Conservation (phyloP, 2,797 vertebrate genomes). For the Serranus cabrilla region DNA sequence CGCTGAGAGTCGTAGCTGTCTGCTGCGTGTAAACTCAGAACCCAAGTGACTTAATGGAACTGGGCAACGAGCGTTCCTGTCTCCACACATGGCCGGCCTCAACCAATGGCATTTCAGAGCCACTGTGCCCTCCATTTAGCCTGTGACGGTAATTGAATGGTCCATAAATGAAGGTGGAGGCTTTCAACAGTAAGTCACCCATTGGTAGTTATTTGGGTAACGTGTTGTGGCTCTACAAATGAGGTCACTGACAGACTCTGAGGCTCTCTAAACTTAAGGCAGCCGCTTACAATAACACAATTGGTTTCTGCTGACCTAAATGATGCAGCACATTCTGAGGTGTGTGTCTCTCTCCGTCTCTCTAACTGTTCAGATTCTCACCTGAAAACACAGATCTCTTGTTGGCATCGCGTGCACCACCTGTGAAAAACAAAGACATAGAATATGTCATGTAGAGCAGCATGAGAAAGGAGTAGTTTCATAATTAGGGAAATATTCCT, state of each 20-base stretch:
- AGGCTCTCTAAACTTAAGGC: slow-evolving; percentile 50
- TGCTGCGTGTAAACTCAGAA: slow-evolving; percentile 77
- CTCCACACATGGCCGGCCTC: slow-evolving; percentile 62
- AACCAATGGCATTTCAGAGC: slow-evolving; percentile 65
- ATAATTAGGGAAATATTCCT: not conserved
- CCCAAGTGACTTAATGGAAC: slow-evolving; percentile 84
- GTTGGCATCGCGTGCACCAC: slow-evolving; percentile 81
- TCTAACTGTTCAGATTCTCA: slow-evolving; percentile 58
- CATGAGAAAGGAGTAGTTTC: not conserved
- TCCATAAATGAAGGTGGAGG: slow-evolving; percentile 78
- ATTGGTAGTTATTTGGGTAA: slow-evolving; percentile 66
- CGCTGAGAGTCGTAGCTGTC: slow-evolving; percentile 77
- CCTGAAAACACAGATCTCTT: slow-evolving; percentile 90
- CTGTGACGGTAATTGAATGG: slow-evolving; percentile 70
- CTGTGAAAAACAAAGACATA: slow-evolving; percentile 64
- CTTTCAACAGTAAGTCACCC: slow-evolving; percentile 57
- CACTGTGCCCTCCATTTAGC: slow-evolving; percentile 66
- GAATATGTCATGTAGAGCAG: slow-evolving; percentile 3
- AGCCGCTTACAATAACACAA: slow-evolving; percentile 40
- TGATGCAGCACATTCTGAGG: slow-evolving; percentile 7
- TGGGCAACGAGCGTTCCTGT: slow-evolving; percentile 61
- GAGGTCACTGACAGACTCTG: slow-evolving; percentile 74
- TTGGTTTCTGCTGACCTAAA: slow-evolving; percentile 15
- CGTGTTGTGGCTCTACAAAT: slow-evolving; percentile 60
- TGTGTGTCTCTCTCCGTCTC: slow-evolving; percentile 2